phyloP scores from a whole-genome alignment of 2,113 vertebrate genomes.

The Colistium nudipinnis region DNA sequence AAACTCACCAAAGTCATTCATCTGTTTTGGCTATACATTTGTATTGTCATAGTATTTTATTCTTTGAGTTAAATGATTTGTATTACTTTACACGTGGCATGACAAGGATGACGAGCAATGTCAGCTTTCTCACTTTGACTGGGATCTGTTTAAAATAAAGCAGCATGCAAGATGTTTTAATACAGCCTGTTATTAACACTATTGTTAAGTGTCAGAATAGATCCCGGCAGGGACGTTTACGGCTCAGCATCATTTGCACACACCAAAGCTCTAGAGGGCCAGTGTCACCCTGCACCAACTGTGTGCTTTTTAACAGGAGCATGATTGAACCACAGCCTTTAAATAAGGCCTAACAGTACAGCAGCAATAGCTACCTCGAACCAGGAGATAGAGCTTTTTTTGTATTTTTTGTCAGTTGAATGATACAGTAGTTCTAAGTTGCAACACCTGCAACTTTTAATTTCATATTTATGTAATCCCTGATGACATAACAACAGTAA shows the following conservation, averaged over 20 bases:
- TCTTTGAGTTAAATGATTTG: background rate
- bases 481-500: background rate
- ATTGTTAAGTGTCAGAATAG: background rate
- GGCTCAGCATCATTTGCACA: background rate
- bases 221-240: background rate
- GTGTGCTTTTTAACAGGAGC: background rate
- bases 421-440: background rate
- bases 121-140: background rate
- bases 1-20: background rate
- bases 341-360: too few species aligned
- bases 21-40: background rate
- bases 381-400: too few species aligned
- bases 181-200: background rate
- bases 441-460: background rate
- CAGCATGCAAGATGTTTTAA: background rate
- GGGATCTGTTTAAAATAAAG: constrained; percentile 41
- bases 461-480: too few species aligned
- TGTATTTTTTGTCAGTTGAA: background rate
- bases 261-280: background rate
- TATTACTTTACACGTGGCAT: background rate
- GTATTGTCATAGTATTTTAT: background rate
- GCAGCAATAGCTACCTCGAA: too few species aligned
- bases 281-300: background rate
- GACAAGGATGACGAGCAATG: background rate
- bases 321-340: background rate